Evolutionary conservation across 2,797 vertebrate genomes (phyloP).

Genomic region (Alca torda): DNA sequence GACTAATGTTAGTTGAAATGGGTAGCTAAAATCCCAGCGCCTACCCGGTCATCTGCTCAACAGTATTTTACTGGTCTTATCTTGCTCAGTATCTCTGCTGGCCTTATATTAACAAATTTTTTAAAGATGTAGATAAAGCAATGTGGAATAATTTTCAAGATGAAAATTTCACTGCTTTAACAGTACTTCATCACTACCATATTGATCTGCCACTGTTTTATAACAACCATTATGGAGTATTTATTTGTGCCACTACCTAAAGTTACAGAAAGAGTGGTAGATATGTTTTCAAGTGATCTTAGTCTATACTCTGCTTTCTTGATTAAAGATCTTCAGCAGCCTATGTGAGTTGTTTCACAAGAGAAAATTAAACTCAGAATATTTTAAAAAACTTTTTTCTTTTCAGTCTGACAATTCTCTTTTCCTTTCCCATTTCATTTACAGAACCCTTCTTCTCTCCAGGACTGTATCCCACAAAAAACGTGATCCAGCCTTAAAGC

Average conservation of each 20-base stretch:
- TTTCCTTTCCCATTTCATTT: not conserved
- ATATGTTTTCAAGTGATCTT: not conserved
- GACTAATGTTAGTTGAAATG: not conserved
- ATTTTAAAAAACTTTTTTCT: not conserved
- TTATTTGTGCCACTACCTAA: not conserved
- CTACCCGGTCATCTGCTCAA: not conserved
- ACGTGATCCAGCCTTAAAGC: not conserved
- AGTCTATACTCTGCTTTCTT: not conserved
- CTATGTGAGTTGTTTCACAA: not conserved
- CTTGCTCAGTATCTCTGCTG: not conserved
- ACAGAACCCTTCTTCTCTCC: not conserved
- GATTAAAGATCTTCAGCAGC: not conserved
- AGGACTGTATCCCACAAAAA: not conserved
- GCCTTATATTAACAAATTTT: not conserved
- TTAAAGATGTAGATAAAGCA: not conserved
- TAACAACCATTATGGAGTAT: not conserved
- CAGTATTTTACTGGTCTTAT: not conserved
- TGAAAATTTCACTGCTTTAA: not conserved
- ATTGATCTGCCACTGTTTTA: not conserved
- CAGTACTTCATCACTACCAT: not conserved
- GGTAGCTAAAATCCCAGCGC: not conserved
- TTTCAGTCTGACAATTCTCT: not conserved
- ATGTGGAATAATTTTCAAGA: not conserved
- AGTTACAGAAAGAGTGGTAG: not conserved
- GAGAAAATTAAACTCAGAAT: not conserved